Evolutionary conservation across 2,888 invertebrate species (phyloP), one percentile per base, ranked within the genome.

Genomic region (Polydesmus complanatus): DNA sequence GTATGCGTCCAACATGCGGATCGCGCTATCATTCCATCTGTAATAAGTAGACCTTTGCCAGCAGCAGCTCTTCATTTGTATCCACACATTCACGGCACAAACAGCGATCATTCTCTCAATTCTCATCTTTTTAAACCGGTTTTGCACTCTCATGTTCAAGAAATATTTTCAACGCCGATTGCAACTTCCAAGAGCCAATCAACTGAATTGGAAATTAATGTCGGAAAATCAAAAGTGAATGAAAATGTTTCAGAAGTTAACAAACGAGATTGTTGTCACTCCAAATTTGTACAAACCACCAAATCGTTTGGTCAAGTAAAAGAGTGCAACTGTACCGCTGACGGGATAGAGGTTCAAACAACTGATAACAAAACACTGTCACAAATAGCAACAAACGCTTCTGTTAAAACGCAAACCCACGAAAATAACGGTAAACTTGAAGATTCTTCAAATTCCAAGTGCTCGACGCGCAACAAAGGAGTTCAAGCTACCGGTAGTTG

Each of bases 1-100:
- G 70, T 69, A 3, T 72, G 72, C 66, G 67, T 72, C 14, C 69
- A 70, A 61, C 64, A 69, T 68, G 61, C 70, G 69, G 64, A 71
- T 69, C 59, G 64, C 69, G 58, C 69, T 68, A 11, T 66, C 50
- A 64, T 50, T 63, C 68, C 61, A 14, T 25, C 61, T 8, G 27
- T 57, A 19, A 25, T 58, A 25, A 56, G 26, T 18, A 47, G 25
- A 3, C 54, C 26, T 19, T 50, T 54, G 2, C 61, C 55, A n/a
- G 61, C 61, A 2, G 48, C 61, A 14, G 53, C 61, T 18, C 55
- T 63, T 14, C 61, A 61, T 48, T 47, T 63, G n/a, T 63, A 63
- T 27, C 63, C 63, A 23, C 63, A 63, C 48, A 63, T 63, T 37
- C 63, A 63, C 22, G 63, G 63, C 18, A 47, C 54, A 23, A 60